These are phyloP conservation scores for Thermophis baileyi DNA, from an alignment of 2,113 vertebrate species.

Conservation along the genomic window DNA sequence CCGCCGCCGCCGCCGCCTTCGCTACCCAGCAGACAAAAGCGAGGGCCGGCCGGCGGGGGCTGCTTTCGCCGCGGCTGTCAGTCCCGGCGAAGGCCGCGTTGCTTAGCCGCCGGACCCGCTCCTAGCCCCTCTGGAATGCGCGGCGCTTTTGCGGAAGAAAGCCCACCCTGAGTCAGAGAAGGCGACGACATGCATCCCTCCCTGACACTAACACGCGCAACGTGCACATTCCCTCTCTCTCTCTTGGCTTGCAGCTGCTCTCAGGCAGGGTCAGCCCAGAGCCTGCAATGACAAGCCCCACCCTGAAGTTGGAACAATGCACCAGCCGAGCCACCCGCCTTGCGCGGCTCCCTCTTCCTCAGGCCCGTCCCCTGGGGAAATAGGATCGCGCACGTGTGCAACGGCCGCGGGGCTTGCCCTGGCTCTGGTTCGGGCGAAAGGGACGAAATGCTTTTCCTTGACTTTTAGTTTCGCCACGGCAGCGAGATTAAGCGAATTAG, in stretches of 20 bases:
- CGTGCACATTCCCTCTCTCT: neutral
- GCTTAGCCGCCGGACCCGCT: neutral
- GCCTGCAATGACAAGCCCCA: slow-evolving; percentile 9
- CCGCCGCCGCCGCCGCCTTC: neutral
- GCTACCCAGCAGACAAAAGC: neutral
- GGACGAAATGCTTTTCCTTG: too few species aligned
- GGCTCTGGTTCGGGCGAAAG: too few species aligned
- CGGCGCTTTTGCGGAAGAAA: neutral
- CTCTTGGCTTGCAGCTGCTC: neutral
- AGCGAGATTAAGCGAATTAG: neutral
- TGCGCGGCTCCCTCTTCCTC: neutral
- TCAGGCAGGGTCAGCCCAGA: slow-evolving; percentile 10
- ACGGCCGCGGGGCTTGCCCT: neutral
- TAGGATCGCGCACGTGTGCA: neutral
- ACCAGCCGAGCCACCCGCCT: neutral
- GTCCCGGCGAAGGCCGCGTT: neutral
- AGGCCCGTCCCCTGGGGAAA: neutral
- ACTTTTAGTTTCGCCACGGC: neutral
- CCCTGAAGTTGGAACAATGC: slow-evolving; percentile 8
- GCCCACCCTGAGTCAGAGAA: neutral
- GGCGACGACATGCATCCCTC: neutral
- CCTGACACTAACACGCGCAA: neutral
- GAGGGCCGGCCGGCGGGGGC: neutral
- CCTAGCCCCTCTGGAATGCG: neutral
- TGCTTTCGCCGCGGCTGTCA: neutral